Base-by-base conservation (phyloP, 2,113 vertebrate species). In the Fulmarus glacialis region DNA sequence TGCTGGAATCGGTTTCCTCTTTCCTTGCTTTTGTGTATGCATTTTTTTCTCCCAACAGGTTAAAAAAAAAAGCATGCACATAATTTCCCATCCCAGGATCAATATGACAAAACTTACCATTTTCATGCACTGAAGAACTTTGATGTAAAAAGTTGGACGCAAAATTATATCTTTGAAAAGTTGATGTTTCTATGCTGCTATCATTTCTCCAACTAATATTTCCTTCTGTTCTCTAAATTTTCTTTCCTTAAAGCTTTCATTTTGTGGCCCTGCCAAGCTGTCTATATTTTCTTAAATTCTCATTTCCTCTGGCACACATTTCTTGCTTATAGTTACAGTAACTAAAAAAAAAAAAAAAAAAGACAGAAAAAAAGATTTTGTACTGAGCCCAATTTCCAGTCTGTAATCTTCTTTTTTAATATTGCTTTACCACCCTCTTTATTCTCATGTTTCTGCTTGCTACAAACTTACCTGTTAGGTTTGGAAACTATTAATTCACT, bases 241-340 rank as follows among this genome's bases (percentile, higher is more conserved):
- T 96, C 91, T 94, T 89, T 89, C 91, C 89, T 97, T 96, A 86
- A 96, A 97, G 93, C 89, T 87, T 96, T 96, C 86, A 95, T 97
- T 96, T 60, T 83, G 83, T 87, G 86, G 82, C 48, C 38, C 59
- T 97, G 95, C 93, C 97, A 98, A 95, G 79, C 70, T 96, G 89
- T 94, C 97, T 97, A 95, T 92, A 95, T 97, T 97, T 98, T 95
- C 95, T 92, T 96, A 97, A 96, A 97, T 97, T 97, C 97, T 98
- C 96, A 97, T 97, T 98, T 97, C 97, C 95, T 97, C 92, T 97
- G 96, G 96, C 95, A 95, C 73, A 48, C 1, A 3, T 87, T 90
- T 95, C 91, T 88, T 97, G 80, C 91, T 96, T 94, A 92, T 72
- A 95, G 85, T 92, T 96, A 96, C 72, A 86, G 85, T 96, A 87